Conservation (phyloP, 1,140 invertebrate genomes). For the Luehdorfia chinensis region DNA sequence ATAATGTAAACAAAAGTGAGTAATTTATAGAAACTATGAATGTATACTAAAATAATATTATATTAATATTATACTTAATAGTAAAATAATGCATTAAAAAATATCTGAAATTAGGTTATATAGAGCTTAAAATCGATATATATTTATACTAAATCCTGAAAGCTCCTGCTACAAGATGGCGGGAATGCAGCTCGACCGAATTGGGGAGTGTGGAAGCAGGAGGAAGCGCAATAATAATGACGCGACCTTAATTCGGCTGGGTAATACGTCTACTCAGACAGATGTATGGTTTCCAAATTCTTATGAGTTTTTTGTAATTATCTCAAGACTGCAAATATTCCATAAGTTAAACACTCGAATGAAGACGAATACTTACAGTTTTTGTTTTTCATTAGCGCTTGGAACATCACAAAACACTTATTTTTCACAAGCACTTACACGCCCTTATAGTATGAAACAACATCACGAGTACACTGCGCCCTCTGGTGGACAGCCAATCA, state of each 20-base stretch:
- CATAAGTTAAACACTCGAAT: constrained; percentile 22
- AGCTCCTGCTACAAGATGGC: constrained; percentile 70
- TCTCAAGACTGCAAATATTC: constrained; percentile 28
- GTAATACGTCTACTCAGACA: constrained; percentile 68
- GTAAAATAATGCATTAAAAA: constrained; percentile 26
- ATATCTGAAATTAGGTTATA: constrained; percentile 49
- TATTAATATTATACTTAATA: background rate
- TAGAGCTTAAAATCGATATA: constrained; percentile 61
- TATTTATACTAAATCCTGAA: constrained; percentile 70
- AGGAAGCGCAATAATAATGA: constrained; percentile 44
- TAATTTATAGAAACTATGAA: background rate
- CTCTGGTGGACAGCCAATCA: constrained; percentile 51
- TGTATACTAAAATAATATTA: background rate
- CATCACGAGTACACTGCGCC: constrained; percentile 74
- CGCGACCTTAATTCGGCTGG: constrained; percentile 58
- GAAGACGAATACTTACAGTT: constrained; percentile 52
- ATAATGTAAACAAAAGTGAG: constrained; percentile 11
- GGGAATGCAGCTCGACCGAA: constrained; percentile 56
- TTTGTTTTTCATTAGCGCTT: constrained; percentile 50
- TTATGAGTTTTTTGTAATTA: constrained; percentile 45
- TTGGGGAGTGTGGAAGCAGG: constrained; percentile 35
- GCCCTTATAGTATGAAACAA: constrained; percentile 72
- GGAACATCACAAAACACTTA: constrained; percentile 69
- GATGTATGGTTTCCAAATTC: constrained; percentile 67
- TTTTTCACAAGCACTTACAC: constrained; percentile 74